Percentiles rank a stretch among this genome's conserved stretches.
phyloP scores from a whole-genome alignment of 2,888 invertebrate genomes.

The Beris chalybata region DNA sequence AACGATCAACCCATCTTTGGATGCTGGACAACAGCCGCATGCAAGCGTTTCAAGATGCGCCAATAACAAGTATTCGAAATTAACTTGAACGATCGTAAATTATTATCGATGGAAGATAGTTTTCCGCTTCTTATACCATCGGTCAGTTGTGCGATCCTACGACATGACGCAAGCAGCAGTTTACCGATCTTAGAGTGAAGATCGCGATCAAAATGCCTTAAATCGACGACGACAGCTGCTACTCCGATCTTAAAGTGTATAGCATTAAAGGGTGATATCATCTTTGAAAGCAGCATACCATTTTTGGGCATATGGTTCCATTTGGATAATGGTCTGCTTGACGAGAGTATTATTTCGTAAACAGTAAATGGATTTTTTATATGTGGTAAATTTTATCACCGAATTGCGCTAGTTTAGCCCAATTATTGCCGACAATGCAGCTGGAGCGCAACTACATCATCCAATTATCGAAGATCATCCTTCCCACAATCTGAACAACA shows the following conservation, averaged over 20 bases:
- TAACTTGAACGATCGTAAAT: constrained; percentile 21
- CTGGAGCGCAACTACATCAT: too few relatives aligned
- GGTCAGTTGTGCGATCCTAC: background rate
- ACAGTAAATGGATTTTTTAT: background rate
- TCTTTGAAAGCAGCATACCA: constrained; percentile 15
- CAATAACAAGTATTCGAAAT: background rate
- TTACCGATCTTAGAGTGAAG: background rate
- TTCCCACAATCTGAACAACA: too few relatives aligned
- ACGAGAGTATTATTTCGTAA: background rate
- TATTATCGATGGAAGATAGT: constrained; percentile 15
- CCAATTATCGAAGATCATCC: too few relatives aligned
- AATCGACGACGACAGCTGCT: background rate
- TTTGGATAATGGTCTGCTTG: background rate
- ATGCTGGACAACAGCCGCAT: background rate
- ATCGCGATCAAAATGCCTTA: background rate
- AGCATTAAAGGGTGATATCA: constrained; percentile 15
- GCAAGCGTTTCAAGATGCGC: constrained; percentile 13
- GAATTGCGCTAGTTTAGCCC: too few relatives aligned
- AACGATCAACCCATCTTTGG: constrained; percentile 12
- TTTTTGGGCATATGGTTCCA: constrained; percentile 14
- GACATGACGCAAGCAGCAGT: background rate
- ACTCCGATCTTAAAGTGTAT: background rate
- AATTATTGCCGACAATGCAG: too few relatives aligned
- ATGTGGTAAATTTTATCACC: background rate
- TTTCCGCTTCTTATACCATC: background rate